These are phyloP conservation scores for Babyrousa celebensis DNA, from an alignment of 2,797 vertebrate species.

Conservation along the genomic window DNA sequence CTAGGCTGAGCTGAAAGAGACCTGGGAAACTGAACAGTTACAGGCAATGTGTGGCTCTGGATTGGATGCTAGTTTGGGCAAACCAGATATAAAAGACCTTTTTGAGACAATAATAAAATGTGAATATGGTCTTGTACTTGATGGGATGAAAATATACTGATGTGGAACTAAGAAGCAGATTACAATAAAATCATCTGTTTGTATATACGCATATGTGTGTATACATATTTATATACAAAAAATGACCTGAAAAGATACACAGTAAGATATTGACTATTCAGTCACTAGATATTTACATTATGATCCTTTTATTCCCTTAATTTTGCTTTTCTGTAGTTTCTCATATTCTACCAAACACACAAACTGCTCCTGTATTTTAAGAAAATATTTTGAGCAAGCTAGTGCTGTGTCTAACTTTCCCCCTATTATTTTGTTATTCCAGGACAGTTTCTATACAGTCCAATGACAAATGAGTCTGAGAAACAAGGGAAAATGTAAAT, in stretches of 20 bases:
- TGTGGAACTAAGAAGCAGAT: background rate
- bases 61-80: background rate
- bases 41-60: background rate
- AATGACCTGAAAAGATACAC: background rate
- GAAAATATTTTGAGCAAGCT: slow-evolving; percentile 37
- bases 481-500: slow-evolving; percentile 72
- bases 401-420: slow-evolving; percentile 36
- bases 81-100: background rate
- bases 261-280: background rate
- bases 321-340: slow-evolving; percentile 49
- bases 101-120: background rate
- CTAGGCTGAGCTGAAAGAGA: background rate
- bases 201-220: too few relatives aligned
- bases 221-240: background rate
- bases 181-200: background rate
- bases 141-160: slow-evolving; percentile 26
- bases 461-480: slow-evolving; percentile 72
- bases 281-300: slow-evolving; percentile 29
- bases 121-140: background rate
- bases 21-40: background rate
- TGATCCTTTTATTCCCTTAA: slow-evolving; percentile 44
- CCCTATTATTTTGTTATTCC: slow-evolving; percentile 71
- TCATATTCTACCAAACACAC: background rate
- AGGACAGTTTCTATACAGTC: slow-evolving; percentile 21
- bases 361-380: background rate